phyloP scores from a whole-genome alignment of 2,113 vertebrate genomes.

The Epinephelus lanceolatus region DNA sequence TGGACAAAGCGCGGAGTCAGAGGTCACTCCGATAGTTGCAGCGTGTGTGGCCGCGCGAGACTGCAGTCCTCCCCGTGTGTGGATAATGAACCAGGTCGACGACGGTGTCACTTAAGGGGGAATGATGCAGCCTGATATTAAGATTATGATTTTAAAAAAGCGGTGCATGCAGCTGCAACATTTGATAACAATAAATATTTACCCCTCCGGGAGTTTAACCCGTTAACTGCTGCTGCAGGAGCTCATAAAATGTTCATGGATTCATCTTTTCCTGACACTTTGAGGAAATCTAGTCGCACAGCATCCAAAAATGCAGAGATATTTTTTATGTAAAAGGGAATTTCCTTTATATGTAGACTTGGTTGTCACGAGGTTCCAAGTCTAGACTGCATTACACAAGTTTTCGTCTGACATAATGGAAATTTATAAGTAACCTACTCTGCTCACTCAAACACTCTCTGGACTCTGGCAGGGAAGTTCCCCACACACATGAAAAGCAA shows the following conservation, averaged over 20 bases:
- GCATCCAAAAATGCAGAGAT: neutral
- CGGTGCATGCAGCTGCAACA: neutral
- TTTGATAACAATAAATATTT: neutral
- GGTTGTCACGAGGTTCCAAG: neutral
- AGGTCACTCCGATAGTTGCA: conserved; percentile 69
- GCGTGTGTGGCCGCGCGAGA: conserved; percentile 52
- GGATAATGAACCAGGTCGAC: conserved; percentile 16
- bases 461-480: conserved; percentile 21
- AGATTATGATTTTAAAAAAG: neutral
- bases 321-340: neutral
- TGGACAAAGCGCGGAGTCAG: conserved; percentile 71
- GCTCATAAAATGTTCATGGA: neutral
- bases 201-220: neutral
- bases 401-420: conserved; percentile 30
- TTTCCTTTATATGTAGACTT: conserved; percentile 6
- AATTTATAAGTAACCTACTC: conserved; percentile 29
- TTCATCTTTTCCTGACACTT: neutral
- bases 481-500: neutral
- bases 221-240: neutral
- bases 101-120: neutral
- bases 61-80: neutral
- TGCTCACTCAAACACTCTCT: neutral
- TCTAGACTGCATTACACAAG: neutral
- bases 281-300: neutral
- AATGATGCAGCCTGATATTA: neutral